Conservation (phyloP, 2,888 invertebrate genomes). For the Eupithecia exiguata region DNA sequence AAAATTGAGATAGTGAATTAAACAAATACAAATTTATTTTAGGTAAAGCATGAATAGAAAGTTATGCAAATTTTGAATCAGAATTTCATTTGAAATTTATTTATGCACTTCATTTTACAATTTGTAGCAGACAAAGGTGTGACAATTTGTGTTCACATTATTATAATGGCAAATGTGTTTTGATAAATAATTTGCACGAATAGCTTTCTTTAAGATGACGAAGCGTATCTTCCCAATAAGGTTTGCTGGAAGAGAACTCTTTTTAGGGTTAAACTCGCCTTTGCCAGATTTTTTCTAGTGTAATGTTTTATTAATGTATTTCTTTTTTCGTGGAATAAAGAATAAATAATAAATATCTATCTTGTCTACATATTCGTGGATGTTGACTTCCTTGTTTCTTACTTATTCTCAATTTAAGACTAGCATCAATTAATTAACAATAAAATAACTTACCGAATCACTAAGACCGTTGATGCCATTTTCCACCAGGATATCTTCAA, state of each 20-base stretch:
- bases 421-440: neutral
- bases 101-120: neutral
- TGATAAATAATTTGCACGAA: neutral
- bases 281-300: too few species aligned
- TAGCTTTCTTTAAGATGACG: neutral
- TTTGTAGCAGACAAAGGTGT: neutral
- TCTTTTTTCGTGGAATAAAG: too few species aligned
- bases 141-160: neutral
- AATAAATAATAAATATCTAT: too few species aligned
- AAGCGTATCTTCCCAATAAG: neutral
- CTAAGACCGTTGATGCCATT: slow-evolving; percentile 70
- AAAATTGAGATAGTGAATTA: neutral
- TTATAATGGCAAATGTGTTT: neutral
- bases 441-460: slow-evolving; percentile 63
- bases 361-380: neutral
- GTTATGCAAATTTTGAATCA: slow-evolving; percentile 13
- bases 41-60: slow-evolving; percentile 41
- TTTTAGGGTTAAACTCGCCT: too few species aligned
- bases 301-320: too few species aligned
- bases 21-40: slow-evolving; percentile 9
- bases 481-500: slow-evolving; percentile 77
- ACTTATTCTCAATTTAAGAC: neutral
- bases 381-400: neutral
- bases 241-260: too few species aligned
- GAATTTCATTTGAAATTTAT: slow-evolving; percentile 15